A percentile compares a stretch with the other conserved stretches of the same genome.
Evolutionary conservation across 2,113 vertebrate species (phyloP).

Genomic region (Amia ocellicauda): DNA sequence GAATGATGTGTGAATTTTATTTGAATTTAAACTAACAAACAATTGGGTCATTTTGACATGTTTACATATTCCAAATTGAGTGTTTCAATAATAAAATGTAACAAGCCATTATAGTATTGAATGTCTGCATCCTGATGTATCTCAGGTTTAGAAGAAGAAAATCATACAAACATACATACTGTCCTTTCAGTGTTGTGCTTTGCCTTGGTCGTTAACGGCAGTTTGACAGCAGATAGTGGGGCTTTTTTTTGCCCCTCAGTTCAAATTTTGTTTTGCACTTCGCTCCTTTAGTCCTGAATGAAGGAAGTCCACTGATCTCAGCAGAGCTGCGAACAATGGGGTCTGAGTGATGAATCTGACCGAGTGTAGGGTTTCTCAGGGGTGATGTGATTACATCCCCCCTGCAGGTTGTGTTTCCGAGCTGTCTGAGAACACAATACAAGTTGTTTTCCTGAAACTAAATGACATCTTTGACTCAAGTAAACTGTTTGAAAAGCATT

Average conservation of each 20-base stretch:
- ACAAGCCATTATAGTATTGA: too few relatives aligned
- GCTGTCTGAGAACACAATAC: constrained; percentile 4
- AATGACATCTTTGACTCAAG: constrained; percentile 19
- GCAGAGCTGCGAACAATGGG: constrained; percentile 4
- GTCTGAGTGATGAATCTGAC: neutral
- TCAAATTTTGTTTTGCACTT: constrained; percentile 29
- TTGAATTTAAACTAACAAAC: too few relatives aligned
- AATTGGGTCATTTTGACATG: too few relatives aligned
- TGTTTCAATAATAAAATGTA: too few relatives aligned
- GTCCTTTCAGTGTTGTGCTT: constrained; percentile 37
- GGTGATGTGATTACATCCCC: neutral
- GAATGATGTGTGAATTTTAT: too few relatives aligned
- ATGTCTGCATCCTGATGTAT: too few relatives aligned
- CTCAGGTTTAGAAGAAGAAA: constrained; percentile 37
- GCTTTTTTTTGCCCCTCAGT: constrained; percentile 46
- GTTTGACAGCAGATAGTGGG: constrained; percentile 43
- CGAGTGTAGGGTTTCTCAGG: neutral
- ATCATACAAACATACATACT: constrained; percentile 41
- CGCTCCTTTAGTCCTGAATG: constrained; percentile 35
- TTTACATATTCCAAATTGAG: too few relatives aligned
- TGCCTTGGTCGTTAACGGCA: constrained; percentile 29
- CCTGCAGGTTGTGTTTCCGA: neutral
- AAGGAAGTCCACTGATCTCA: constrained; percentile 39
- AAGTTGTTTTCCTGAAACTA: neutral
- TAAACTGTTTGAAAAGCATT: neutral